Base-by-base conservation (phyloP, 2,797 vertebrate genomes). In the Notolepis coatsorum region DNA sequence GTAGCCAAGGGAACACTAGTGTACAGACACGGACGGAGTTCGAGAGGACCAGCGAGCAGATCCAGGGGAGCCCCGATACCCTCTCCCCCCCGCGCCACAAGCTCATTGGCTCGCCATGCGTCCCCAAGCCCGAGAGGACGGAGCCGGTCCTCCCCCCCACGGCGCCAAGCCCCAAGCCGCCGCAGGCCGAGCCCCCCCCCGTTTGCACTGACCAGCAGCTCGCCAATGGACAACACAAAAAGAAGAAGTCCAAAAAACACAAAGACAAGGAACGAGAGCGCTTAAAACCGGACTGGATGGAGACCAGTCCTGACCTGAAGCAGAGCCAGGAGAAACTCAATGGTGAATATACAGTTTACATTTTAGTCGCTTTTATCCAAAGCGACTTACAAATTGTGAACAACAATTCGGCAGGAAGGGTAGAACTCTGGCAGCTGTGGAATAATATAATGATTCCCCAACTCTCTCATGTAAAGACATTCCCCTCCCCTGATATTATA, bases 161-260 rank as follows among this genome's bases (percentile, higher is more conserved):
- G 55, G 71, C 65, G 61, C 75, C 33, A 81, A 86, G 66, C 50
- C 69, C 69, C 38, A 74, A 71, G 57, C 43, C 49, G 23, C 66
- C 82, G 25, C 77, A 75, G 71, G 75, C 65, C 15, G 75, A 88
- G 57, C 41, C 64, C 30, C 25, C 69, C 15, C 71, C 88, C 54
- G 64, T 79, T 58, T 87, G 88, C 85, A 80, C 82, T 37, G 89
- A 91, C 35, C 83, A 81, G 59, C 89, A 81, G 68, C 59, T 89
- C 18, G 43, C 65, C 45, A 91, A 85, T 2, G 73, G 88, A 66
- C 92, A 91, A 51, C 91, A 93, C 63, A 93, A 89, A 68, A 94
- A 92, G 87, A 93, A 92, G 69, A 91, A 81, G 80, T 91, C 91
- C 68, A 93, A 93, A 81, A 94, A 93, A 84, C 92, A 94, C 85